Evolutionary conservation across 2,797 vertebrate species (phyloP).

Genomic region (Malurus leucopterus): DNA sequence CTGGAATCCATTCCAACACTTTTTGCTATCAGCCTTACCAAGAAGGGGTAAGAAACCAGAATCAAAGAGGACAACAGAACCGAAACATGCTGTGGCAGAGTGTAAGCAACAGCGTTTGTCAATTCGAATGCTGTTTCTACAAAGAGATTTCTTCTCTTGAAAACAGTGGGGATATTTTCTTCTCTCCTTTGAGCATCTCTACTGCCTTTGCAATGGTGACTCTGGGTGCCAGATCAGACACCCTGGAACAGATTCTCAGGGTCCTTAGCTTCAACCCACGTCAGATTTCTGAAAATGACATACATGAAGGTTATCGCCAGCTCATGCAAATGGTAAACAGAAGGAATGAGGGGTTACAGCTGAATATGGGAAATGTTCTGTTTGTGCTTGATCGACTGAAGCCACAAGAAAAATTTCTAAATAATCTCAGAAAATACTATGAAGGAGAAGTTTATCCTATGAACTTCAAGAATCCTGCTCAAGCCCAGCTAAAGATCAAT

Average conservation of each 20-base stretch:
- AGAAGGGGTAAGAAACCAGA: constrained; percentile 20
- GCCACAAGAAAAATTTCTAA: constrained; percentile 70
- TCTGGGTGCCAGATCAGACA: constrained; percentile 79
- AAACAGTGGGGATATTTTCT: constrained; percentile 81
- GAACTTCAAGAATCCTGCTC: constrained; percentile 72
- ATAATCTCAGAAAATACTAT: constrained; percentile 70
- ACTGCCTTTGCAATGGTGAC: constrained; percentile 83
- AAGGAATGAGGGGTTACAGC: constrained; percentile 36
- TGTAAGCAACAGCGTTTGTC: constrained; percentile 66
- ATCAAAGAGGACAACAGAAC: constrained; percentile 14
- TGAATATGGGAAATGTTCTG: constrained; percentile 76
- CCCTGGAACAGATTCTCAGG: constrained; percentile 79
- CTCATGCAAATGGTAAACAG: constrained; percentile 67
- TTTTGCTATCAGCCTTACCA: neutral
- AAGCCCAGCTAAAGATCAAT: constrained; percentile 79
- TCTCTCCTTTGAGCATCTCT: constrained; percentile 86
- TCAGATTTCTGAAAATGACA: constrained; percentile 54
- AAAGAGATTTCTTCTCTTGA: constrained; percentile 65
- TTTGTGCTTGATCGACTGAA: constrained; percentile 75
- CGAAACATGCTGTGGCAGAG: neutral
- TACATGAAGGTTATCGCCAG: constrained; percentile 78
- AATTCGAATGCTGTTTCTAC: constrained; percentile 81
- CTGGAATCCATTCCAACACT: constrained; percentile 31
- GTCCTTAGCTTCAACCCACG: constrained; percentile 75
- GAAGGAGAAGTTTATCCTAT: constrained; percentile 69